Evolutionary conservation across 2,797 vertebrate species (phyloP).

Genomic region (Mycteria americana): DNA sequence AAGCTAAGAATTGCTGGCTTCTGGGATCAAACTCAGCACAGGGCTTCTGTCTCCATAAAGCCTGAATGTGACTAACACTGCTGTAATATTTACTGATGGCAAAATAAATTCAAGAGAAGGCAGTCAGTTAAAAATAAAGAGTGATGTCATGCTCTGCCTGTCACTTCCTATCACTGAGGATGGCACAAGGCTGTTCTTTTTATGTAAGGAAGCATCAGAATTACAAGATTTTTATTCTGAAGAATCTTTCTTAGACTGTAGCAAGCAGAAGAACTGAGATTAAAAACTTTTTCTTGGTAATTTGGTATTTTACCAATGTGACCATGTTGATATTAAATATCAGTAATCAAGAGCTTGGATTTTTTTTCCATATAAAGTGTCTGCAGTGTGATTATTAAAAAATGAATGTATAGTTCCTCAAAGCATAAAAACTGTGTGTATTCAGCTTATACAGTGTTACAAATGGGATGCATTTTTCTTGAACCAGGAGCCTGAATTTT

Average conservation of each 20-base stretch:
- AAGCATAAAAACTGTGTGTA: not conserved
- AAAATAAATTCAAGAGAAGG: conserved; percentile 34
- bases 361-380: not conserved
- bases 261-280: not conserved
- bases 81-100: conserved; percentile 9
- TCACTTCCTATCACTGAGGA: conserved; percentile 29
- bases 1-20: not conserved
- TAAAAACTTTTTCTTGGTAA: not conserved
- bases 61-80: not conserved
- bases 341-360: not conserved
- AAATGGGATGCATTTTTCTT: not conserved
- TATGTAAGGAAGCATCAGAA: not conserved
- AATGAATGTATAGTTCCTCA: not conserved
- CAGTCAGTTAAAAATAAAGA: conserved; percentile 49
- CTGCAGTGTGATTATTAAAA: not conserved
- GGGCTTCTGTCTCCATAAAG: not conserved
- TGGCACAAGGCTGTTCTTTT: conserved; percentile 34
- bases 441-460: not conserved
- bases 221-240: not conserved
- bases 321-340: not conserved
- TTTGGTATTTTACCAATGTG: not conserved
- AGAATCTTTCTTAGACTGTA: not conserved
- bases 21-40: not conserved
- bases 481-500: not conserved
- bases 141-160: conserved; percentile 55